These are phyloP conservation scores for Macrotus californicus DNA, from an alignment of 2,113 vertebrate genomes.

Conservation along the genomic window DNA sequence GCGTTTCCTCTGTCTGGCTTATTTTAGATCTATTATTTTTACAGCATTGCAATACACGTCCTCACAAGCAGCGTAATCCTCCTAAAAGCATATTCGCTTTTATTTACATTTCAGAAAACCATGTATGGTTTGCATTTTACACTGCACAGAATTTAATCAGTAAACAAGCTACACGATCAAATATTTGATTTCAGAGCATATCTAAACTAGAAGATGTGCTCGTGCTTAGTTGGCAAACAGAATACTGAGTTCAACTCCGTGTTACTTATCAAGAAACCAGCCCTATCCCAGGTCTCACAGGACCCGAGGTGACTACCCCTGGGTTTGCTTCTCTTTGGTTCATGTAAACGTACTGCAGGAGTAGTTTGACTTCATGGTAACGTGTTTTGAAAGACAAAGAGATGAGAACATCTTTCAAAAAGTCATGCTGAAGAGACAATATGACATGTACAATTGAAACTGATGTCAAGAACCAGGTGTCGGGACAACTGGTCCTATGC, in stretches of 20 bases:
- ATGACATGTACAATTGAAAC: not conserved
- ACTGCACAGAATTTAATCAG: not conserved
- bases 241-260: not conserved
- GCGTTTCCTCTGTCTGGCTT: not conserved
- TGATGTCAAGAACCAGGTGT: not conserved
- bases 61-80: not conserved
- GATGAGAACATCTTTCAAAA: not conserved
- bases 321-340: not conserved
- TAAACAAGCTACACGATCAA: not conserved
- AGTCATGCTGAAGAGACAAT: not conserved
- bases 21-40: not conserved
- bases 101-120: not conserved
- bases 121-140: not conserved
- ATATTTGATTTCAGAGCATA: not conserved
- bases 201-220: not conserved
- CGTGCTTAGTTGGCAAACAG: not conserved
- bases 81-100: not conserved
- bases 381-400: not conserved
- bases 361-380: not conserved
- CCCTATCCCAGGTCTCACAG: not conserved
- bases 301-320: not conserved
- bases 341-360: not conserved
- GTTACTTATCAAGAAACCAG: not conserved
- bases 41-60: not conserved
- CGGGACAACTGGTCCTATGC: not conserved